These are phyloP conservation scores for Siderastrea radians DNA, from an alignment of 92 coral and sea anemone species.

Conservation along the genomic window DNA sequence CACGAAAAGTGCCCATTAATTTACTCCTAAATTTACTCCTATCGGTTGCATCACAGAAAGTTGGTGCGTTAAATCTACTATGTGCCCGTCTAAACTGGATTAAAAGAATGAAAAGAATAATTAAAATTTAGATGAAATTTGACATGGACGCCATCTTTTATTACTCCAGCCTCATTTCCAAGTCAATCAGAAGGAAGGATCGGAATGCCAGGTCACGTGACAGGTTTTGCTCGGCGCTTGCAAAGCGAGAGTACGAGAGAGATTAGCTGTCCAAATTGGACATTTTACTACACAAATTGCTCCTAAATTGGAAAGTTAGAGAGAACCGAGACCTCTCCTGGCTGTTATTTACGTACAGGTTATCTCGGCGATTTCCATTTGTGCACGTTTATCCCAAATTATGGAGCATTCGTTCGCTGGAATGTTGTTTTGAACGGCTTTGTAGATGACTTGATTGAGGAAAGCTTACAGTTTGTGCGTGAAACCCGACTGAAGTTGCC, in stretches of 20 bases:
- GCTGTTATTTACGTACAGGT: not conserved
- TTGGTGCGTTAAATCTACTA: not conserved
- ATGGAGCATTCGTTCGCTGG: slow-evolving; percentile 53
- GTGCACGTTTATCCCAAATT: slow-evolving; percentile 24
- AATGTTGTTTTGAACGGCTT: slow-evolving; percentile 81
- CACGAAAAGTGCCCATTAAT: not conserved
- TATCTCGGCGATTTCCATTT: not conserved
- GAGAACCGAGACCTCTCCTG: not conserved
- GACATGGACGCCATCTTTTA: slow-evolving; percentile 45
- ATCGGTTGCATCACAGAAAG: too few species aligned
- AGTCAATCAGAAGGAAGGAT: slow-evolving; percentile 75
- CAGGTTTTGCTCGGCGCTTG: slow-evolving; percentile 52
- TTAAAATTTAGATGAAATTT: slow-evolving; percentile 35
- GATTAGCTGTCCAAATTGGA: slow-evolving; percentile 33
- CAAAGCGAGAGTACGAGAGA: slow-evolving; percentile 18
- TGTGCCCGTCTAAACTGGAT: not conserved
- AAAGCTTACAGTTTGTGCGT: slow-evolving; percentile 7
- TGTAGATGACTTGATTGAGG: slow-evolving; percentile 40
- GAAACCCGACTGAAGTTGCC: slow-evolving; percentile 5
- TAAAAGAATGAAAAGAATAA: slow-evolving; percentile 13
- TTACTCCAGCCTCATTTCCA: slow-evolving; percentile 70
- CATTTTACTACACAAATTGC: slow-evolving; percentile 30
- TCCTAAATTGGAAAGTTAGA: not conserved
- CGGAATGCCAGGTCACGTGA: slow-evolving; percentile 88
- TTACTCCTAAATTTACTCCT: not conserved